Conservation (phyloP, 2,797 vertebrate genomes). For the Danio jaintianensis region DNA sequence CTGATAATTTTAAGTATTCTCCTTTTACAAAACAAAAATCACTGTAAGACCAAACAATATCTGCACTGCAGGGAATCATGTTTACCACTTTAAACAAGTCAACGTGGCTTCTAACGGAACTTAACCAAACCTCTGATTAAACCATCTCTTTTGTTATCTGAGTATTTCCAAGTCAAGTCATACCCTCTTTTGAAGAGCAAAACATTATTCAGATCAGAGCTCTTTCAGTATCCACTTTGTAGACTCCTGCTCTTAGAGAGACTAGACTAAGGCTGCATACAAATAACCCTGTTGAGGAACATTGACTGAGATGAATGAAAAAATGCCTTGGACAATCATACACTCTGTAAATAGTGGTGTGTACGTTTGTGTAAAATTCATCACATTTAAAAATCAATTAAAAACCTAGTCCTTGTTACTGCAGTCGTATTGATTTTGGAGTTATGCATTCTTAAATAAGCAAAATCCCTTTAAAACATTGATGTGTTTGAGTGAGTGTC, state of each 20-base stretch:
- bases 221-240: slow-evolving; percentile 66
- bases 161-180: slow-evolving; percentile 72
- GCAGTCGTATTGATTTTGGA: slow-evolving; percentile 45
- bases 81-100: slow-evolving; percentile 71
- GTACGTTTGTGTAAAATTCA: slow-evolving; percentile 53
- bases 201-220: slow-evolving; percentile 74
- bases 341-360: slow-evolving; percentile 61
- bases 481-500: slow-evolving; percentile 39
- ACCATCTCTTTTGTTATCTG: slow-evolving; percentile 74
- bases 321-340: slow-evolving; percentile 67
- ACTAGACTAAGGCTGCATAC: slow-evolving; percentile 70
- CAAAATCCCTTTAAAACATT: slow-evolving; percentile 36
- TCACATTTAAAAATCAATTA: slow-evolving; percentile 44
- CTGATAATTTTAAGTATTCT: slow-evolving; percentile 7
- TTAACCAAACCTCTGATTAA: slow-evolving; percentile 76
- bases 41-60: slow-evolving; percentile 61
- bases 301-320: slow-evolving; percentile 64
- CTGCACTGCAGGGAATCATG: slow-evolving; percentile 69
- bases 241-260: slow-evolving; percentile 72
- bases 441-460: slow-evolving; percentile 45
- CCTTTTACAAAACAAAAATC: neutral
- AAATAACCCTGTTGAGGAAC: slow-evolving; percentile 69
- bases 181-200: slow-evolving; percentile 70
- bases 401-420: slow-evolving; percentile 44
- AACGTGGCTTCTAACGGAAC: slow-evolving; percentile 68